Evolutionary conservation across 2,113 vertebrate species (phyloP), one percentile per base, ranked within the genome.

Genomic region (Silurus glanis): DNA sequence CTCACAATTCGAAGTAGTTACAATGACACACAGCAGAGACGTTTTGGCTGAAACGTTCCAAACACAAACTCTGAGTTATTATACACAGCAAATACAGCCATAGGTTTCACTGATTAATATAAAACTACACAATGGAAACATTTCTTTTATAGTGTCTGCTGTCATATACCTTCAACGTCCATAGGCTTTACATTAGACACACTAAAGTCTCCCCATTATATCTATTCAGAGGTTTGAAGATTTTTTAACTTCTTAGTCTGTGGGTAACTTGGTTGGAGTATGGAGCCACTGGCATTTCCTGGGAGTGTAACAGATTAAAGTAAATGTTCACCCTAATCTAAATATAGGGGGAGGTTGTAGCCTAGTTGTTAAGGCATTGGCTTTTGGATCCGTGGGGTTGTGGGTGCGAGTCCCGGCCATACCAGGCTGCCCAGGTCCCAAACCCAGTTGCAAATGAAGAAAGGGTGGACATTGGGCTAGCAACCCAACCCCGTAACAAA

Each of bases 1-100:
- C 47, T 84, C 59, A 83, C 79, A 79, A 83, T 66, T 79, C 62
- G 49, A 85, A 45, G 56, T 23, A 64, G 61, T 55, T 69, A 85
- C 67, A 69, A 71, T 21, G 58, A 23, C 80, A 83, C 69, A 78
- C 66, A 78, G 61, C 61, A 69, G 56, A 78, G 71, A 53, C 17
- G 67, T 75, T 82, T 51, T 58, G 49, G 17, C 79, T 53, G 47
- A 85, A 82, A 37, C 71, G 3, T 55, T 55, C 28, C 51, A 37
- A 69, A 82, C 47, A 51, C 14, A 82, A 59, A 81, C 8, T 67
- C 58, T 45, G 28, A 64, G 14, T 74, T 67, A 76, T 69, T 88
- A 67, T 75, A 78, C 59, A 85, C 58, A 45, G 51, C 83, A 85
- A 55, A 76, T 82, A 62, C 14, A 47, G 17, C 17, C 37, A 78